Evolutionary conservation across 2,113 vertebrate genomes (phyloP), one percentile per base, ranked within the genome.

Genomic region (Pampusana beccarii): DNA sequence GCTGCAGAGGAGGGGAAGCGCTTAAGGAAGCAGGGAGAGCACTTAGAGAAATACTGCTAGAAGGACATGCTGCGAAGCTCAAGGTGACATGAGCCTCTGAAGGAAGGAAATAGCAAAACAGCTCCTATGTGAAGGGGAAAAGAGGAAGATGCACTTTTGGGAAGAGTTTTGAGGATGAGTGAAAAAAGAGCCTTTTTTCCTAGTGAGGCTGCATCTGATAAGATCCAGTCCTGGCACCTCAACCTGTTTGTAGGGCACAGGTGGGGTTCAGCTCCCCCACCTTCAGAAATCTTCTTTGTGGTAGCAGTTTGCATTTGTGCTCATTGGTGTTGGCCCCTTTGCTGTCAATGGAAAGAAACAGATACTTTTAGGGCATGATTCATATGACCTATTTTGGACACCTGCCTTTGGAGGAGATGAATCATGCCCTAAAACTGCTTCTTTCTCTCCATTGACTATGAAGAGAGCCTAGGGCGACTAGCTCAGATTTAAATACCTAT

Each of bases 371-470:
- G 80, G 86, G 53, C 26, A 71, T 95, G 96, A 96, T 91, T 97
- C 94, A 95, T 89, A 73, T 95, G 86, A 83, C 95, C 86, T 94
- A 26, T 91, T 96, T 96, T 92, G 56, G 95, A 84, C 26, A 80
- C 17, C n/a, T 94, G 86, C 86, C 86, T 94, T 70, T 92, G 83
- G 86, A 81, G 65, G 29, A 86, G 80, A 87, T 96, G 93, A 97
- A 95, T 97, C 93, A 92, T 87, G 75, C 34, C 84, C 80, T 89
- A 74, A 83, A 93, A 89, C 53, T 67, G 69, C 53, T 93, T 92
- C 69, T 87, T 77, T 90, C 23, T 71, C 38, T 75, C 44, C 50
- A 25, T 50, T 64, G 83, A 57, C 53, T 92, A 19, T 54, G 64
- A 93, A 87, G 77, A 78, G 20, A 79, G 80, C 77, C 69, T 31